Evolutionary conservation across 2,888 invertebrate genomes (phyloP), one percentile per base, ranked within the genome.

Genomic region (Scaptomyza tumidula): DNA sequence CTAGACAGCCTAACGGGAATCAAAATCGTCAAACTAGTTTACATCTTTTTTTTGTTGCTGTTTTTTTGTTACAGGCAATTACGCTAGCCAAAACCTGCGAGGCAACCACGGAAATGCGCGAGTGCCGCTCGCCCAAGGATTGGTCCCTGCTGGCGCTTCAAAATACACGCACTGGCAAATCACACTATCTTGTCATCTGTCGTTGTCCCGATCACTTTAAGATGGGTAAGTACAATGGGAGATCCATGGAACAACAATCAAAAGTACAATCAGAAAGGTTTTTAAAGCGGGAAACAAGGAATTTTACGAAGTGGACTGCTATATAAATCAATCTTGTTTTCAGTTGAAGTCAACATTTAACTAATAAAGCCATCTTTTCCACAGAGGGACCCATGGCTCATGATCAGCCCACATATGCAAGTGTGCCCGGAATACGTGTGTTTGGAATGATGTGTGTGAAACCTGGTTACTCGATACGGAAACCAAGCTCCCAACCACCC

Each of bases 1-100:
- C 80, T 80, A 80, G 80, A 80, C 80, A 52, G 52, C 4, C 48
- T 37, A 71, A 71, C 65, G 52, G 55, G 53, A 56, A 56, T 33
- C 53, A 43, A 16, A 24, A 43, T 19, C 43, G 19, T 35, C 45
- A 55, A 69, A 54, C 54, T 65, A 6, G 44, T 35, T 37, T 16
- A 50, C 9, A 24, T 2, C 0, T 19, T 5, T 16, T 31, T 6
- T 29, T 1, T 41, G n/a, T 14, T 35, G 11, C n/a, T n/a, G n/a
- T n/a, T n/a, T 27, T 14, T 13, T 37, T 19, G n/a, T 35, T 46
- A 53, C 60, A 94, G 93, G 97, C 97, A 14, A 94, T 98, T 80
- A 98, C 98, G 1, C 92, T 98, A 87, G 97, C 98, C 83, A 98
- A 98, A 93, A 98, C 98, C 6, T 98, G 98, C 91, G 98, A 98